Evolutionary conservation across 2,888 invertebrate genomes (phyloP).

Genomic region (Nymphalis urticae): DNA sequence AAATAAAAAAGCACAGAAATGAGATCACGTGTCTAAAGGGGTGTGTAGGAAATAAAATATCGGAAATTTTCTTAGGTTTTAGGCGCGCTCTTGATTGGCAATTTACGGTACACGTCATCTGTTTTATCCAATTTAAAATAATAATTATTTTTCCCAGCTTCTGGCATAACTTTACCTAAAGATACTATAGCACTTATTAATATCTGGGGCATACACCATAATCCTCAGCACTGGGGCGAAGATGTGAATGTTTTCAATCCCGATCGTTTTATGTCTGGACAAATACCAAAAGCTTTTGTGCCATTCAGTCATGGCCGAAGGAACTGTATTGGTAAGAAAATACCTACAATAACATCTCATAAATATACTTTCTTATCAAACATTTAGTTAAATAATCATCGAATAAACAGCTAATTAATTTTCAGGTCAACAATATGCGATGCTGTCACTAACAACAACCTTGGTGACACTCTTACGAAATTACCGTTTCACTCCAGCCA

Average conservation of each 20-base stretch:
- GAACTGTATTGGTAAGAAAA: conserved; percentile 37
- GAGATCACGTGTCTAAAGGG: too few relatives aligned
- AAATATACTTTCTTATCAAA: too few relatives aligned
- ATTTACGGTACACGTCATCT: too few relatives aligned
- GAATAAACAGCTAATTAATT: neutral
- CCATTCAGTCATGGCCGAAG: conserved; percentile 40
- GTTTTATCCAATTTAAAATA: too few relatives aligned
- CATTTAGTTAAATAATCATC: too few relatives aligned
- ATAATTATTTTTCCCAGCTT: neutral
- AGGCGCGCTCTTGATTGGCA: too few relatives aligned
- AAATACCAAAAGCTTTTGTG: conserved; percentile 35
- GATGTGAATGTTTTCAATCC: conserved; percentile 39
- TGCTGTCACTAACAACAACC: conserved; percentile 8
- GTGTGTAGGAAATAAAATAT: too few relatives aligned
- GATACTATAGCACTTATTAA: neutral
- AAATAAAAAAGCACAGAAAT: too few relatives aligned
- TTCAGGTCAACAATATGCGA: conserved; percentile 12
- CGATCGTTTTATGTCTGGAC: conserved; percentile 37
- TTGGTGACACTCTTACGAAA: neutral
- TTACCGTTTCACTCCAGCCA: neutral
- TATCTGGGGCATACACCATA: conserved; percentile 35
- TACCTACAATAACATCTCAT: too few relatives aligned
- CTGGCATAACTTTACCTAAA: conserved; percentile 4
- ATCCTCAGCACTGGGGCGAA: conserved; percentile 40
- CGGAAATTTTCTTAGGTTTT: too few relatives aligned